Evolutionary conservation across 1,140 invertebrate genomes (phyloP).

Genomic region (Papilio polytes): DNA sequence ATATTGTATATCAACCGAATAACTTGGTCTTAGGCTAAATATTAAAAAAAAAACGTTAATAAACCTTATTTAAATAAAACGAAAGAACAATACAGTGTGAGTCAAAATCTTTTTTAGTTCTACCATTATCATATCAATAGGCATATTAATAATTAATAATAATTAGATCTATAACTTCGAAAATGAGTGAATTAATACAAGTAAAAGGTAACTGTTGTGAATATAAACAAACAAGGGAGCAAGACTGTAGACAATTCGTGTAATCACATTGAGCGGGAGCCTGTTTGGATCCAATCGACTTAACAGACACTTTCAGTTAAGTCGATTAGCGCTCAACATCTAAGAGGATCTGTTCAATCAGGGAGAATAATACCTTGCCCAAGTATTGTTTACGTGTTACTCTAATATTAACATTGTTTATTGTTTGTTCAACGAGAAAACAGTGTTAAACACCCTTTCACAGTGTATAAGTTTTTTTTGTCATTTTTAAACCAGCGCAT

Average conservation of each 20-base stretch:
- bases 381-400: slow-evolving; percentile 29
- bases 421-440: neutral
- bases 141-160: no score
- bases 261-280: slow-evolving; percentile 20
- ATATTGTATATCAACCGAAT: no score
- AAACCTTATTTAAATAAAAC: no score
- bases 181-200: neutral
- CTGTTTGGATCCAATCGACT: slow-evolving; percentile 31
- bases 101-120: no score
- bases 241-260: slow-evolving; percentile 9
- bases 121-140: no score
- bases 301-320: slow-evolving; percentile 36
- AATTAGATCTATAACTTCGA: neutral
- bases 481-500: no score
- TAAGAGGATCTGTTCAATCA: slow-evolving; percentile 33
- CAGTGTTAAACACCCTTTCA: neutral
- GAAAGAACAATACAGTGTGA: no score
- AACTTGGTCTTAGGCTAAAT: no score
- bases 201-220: neutral
- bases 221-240: slow-evolving; percentile 5
- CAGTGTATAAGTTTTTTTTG: neutral
- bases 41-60: no score
- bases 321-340: slow-evolving; percentile 30
- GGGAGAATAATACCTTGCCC: slow-evolving; percentile 25
- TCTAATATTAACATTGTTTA: neutral